Base-by-base conservation (phyloP, 2,888 invertebrate genomes). In the Acutogordius australiensis region DNA sequence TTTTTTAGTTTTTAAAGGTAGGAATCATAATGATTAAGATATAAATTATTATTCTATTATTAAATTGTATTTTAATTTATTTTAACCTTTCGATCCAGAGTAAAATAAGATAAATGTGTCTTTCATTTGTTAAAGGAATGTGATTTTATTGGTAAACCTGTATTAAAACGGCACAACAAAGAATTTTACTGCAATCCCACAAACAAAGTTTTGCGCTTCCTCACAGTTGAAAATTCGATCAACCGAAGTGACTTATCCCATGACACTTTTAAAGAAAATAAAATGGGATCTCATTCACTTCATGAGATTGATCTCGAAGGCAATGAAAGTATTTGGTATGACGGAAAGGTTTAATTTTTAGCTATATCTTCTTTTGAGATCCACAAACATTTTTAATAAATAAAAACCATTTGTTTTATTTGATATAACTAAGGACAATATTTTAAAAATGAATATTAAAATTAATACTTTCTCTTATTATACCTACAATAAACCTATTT, bases 81-180 rank as follows among this genome's bases (percentile, higher is more conserved):
- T n/a, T n/a, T n/a, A n/a, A n/a, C n/a, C n/a, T n/a, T n/a, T n/a
- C n/a, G n/a, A n/a, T n/a, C n/a, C n/a, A n/a, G n/a, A n/a, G n/a
- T n/a, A n/a, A n/a, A n/a, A n/a, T n/a, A n/a, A n/a, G n/a, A n/a
- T n/a, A n/a, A n/a, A n/a, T n/a, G n/a, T n/a, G n/a, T n/a, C n/a
- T n/a, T 23, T 27, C 18, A 27, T n/a, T 23, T 51, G 4, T 51
- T 26, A 51, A 21, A 51, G 51, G 26, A 51, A 51, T 4, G 4
- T 4, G 51, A 51, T 51, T 51, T 51, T 23, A n/a, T 51, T 4
- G 51, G 51, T n/a, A 51, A 51, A 51, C 23, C 51, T 23, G 23
- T 26, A 26, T 51, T 51, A 51, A 37, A 13, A 13, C 8, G 23
- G 8, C 18, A 13, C 8, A 37, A 37, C 8, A 13, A 8, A 8